phyloP scores from a whole-genome alignment of 2,113 vertebrate genomes.

The Callionymus lyra region DNA sequence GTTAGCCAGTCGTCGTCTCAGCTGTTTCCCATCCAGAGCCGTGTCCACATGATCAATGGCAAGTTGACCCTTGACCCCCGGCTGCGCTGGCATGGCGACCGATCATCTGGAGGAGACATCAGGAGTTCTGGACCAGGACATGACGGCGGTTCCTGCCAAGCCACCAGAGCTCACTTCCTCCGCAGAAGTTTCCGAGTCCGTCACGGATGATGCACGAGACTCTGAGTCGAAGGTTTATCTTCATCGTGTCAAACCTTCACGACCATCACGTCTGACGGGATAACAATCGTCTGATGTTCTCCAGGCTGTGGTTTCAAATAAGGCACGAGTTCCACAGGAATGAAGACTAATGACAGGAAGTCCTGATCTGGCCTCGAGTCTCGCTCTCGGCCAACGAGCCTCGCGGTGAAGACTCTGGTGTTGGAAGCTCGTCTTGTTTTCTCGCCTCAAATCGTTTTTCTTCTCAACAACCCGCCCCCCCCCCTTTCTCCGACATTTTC shows the following conservation, averaged over 20 bases:
- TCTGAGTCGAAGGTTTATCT: constrained; percentile 24
- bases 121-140: constrained; percentile 45
- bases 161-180: constrained; percentile 58
- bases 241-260: constrained; percentile 9
- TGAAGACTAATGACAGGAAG: no score
- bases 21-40: constrained; percentile 55
- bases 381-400: no score
- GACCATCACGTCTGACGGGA: constrained; percentile 9
- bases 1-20: constrained; percentile 1
- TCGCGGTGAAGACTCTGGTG: no score
- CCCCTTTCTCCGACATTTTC: no score
- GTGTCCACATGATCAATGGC: constrained; percentile 52
- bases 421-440: no score
- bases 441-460: no score
- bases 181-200: constrained; percentile 50
- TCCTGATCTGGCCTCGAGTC: no score
- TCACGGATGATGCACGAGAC: constrained; percentile 42
- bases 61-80: constrained; percentile 47
- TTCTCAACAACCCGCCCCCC: no score
- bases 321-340: no score
- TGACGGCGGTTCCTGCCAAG: constrained; percentile 60
- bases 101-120: constrained; percentile 62
- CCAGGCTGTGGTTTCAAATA: no score
- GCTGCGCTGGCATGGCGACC: constrained; percentile 43
- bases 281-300: constrained; percentile 3